Conservation (phyloP, 2,888 invertebrate genomes). For the Mythimna ferrago region DNA sequence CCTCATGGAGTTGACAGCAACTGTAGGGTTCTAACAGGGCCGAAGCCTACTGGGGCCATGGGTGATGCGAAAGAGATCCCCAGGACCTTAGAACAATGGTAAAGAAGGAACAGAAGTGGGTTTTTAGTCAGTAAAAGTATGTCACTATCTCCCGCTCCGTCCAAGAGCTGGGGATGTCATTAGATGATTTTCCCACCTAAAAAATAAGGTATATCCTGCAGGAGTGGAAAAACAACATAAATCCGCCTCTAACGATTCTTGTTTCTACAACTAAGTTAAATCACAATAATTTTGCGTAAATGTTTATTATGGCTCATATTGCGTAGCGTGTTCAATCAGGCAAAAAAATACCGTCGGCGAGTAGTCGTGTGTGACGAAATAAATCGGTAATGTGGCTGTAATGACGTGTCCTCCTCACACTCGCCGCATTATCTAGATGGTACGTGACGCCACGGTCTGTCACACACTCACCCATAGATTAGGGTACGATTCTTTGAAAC, state of each 20-base stretch:
- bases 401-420: conserved; percentile 67
- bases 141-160: no score
- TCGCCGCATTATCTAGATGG: conserved; percentile 44
- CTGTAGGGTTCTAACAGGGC: no score
- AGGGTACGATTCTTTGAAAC: neutral
- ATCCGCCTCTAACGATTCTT: neutral
- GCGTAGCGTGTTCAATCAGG: conserved; percentile 37
- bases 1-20: no score
- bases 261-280: conserved; percentile 28
- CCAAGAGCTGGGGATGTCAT: no score
- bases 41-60: no score
- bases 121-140: no score
- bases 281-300: conserved; percentile 49
- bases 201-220: no score
- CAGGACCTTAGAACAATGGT: no score
- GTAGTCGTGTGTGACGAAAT: conserved; percentile 76
- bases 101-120: no score
- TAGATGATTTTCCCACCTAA: no score
- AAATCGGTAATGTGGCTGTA: conserved; percentile 80
- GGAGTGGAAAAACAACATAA: no score
- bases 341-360: conserved; percentile 51
- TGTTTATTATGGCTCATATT: conserved; percentile 37
- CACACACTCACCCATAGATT: conserved; percentile 21
- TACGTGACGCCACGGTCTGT: conserved; percentile 48
- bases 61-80: no score